A percentile compares a stretch with the other conserved stretches of the same genome.
Evolutionary conservation across 1,140 invertebrate genomes (phyloP).

Genomic region (Ptiloglossa arizonensis): DNA sequence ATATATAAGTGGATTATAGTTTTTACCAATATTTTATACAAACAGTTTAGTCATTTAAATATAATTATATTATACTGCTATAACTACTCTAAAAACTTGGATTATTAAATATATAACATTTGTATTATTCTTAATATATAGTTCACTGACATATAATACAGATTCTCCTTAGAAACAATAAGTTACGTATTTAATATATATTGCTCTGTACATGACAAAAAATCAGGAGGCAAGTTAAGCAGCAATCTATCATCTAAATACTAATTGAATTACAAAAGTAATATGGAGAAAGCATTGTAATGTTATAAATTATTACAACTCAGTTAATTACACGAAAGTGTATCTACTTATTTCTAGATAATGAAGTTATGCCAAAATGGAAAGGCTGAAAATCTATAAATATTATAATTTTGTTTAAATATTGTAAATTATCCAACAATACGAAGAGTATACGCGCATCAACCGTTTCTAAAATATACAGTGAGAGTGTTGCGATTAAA

Average conservation of each 20-base stretch:
- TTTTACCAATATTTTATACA: too few species aligned
- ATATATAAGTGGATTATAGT: too few species aligned
- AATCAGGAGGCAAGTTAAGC: too few species aligned
- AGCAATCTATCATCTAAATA: not conserved
- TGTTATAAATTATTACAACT: not conserved
- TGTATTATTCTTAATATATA: too few species aligned
- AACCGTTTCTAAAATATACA: not conserved
- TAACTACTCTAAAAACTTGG: too few species aligned
- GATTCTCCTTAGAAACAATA: too few species aligned
- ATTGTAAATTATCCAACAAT: not conserved
- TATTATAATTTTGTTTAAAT: not conserved
- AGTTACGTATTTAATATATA: too few species aligned
- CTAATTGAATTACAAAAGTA: not conserved
- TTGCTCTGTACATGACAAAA: too few species aligned
- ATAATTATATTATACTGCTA: too few species aligned
- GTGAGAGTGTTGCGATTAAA: not conserved
- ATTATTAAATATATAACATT: too few species aligned
- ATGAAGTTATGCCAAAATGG: not conserved
- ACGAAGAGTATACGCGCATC: not conserved
- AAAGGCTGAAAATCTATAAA: not conserved
- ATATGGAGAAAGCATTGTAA: not conserved
- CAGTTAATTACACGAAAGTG: not conserved
- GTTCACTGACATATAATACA: too few species aligned
- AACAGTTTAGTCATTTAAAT: too few species aligned
- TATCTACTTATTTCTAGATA: not conserved